phyloP scores from a whole-genome alignment of 2,797 vertebrate genomes.

The Enteromius radiatus region DNA sequence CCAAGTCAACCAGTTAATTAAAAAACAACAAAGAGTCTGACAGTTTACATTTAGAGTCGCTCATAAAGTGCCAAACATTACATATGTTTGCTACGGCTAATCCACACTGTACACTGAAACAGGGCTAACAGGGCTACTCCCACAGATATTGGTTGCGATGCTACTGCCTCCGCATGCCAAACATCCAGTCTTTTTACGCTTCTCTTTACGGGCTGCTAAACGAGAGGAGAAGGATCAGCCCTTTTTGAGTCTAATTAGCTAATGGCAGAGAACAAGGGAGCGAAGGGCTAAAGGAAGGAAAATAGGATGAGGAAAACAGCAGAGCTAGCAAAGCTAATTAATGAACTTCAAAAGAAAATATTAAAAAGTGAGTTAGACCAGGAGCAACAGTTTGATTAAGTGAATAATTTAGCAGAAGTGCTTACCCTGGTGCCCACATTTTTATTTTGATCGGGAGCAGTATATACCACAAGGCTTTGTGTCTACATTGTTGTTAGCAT shows the following conservation, averaged over 20 bases:
- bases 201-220: slow-evolving; percentile 27
- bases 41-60: slow-evolving; percentile 28
- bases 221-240: slow-evolving; percentile 46
- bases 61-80: slow-evolving; percentile 22
- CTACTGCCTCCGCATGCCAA: slow-evolving; percentile 41
- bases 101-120: slow-evolving; percentile 8
- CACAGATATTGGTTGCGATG: slow-evolving; percentile 44
- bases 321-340: slow-evolving; percentile 80
- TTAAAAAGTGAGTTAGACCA: slow-evolving; percentile 80
- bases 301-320: slow-evolving; percentile 69
- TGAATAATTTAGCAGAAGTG: slow-evolving; percentile 80
- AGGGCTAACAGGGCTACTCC: slow-evolving; percentile 1
- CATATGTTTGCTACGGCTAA: slow-evolving; percentile 17
- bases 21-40: slow-evolving; percentile 32
- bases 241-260: slow-evolving; percentile 57
- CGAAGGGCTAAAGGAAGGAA: slow-evolving; percentile 48
- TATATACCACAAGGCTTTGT: slow-evolving; percentile 8
- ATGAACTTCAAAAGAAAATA: slow-evolving; percentile 83
- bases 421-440: slow-evolving; percentile 73
- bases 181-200: slow-evolving; percentile 21
- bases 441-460: slow-evolving; percentile 63
- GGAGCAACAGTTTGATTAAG: slow-evolving; percentile 81
- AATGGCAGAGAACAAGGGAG: slow-evolving; percentile 45
- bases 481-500: slow-evolving; percentile 30
- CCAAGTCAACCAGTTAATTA: slow-evolving; percentile 45